Evolutionary conservation across 1,140 invertebrate genomes (phyloP).

Genomic region (Caligus rogercresseyi): DNA sequence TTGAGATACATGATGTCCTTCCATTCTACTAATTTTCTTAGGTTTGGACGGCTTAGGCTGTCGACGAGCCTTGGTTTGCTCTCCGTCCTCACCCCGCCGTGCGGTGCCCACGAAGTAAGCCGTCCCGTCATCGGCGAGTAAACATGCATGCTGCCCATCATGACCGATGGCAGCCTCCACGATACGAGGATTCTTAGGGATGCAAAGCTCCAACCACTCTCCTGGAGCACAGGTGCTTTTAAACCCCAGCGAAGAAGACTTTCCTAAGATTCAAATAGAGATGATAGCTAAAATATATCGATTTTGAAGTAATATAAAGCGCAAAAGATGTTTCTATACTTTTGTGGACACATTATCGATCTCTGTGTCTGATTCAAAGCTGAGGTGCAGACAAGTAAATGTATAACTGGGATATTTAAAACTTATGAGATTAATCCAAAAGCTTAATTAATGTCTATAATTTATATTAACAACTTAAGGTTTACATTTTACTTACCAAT

Average conservation of each 20-base stretch:
- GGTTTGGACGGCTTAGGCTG: constrained; percentile 77
- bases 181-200: constrained; percentile 55
- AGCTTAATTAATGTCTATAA: too few relatives aligned
- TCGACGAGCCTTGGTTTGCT: constrained; percentile 52
- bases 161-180: constrained; percentile 68
- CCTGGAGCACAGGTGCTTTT: constrained; percentile 30
- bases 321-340: too few relatives aligned
- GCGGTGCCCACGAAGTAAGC: constrained; percentile 72
- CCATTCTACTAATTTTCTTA: constrained; percentile 77
- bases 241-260: constrained; percentile 20
- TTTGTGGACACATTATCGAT: too few relatives aligned
- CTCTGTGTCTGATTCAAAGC: too few relatives aligned
- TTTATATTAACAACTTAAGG: too few relatives aligned
- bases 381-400: too few relatives aligned
- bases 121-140: constrained; percentile 72
- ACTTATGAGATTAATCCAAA: too few relatives aligned
- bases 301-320: constrained; percentile 10
- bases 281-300: constrained; percentile 7
- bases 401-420: too few relatives aligned
- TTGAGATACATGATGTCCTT: constrained; percentile 39
- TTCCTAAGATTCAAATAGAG: constrained; percentile 14
- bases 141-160: constrained; percentile 71
- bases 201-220: constrained; percentile 52
- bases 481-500: too few relatives aligned
- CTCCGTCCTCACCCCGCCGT: constrained; percentile 82